Evolutionary conservation across 2,797 vertebrate species (phyloP), one percentile per base, ranked within the genome.

Genomic region (Cuculus canorus): DNA sequence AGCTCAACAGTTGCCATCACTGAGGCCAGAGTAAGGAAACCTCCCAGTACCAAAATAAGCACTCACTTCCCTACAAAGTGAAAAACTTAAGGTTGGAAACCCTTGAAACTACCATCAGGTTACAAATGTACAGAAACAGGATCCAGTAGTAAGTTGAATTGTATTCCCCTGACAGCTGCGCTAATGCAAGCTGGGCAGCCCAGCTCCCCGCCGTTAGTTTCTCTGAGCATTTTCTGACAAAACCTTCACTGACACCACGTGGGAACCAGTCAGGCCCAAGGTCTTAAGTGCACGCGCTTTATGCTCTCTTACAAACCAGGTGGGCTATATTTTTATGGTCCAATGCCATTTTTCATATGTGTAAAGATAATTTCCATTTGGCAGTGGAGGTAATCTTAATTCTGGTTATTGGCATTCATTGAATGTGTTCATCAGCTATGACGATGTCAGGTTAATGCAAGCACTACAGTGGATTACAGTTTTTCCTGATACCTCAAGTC

Each of bases 321-420:
- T 4, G 2, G 56, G 52, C 35, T 52, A 39, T 0, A 1, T 64
- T 81, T 83, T 84, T 47, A 60, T 78, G 56, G 13, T 77, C 18
- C n/a, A 61, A 7, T 87, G 70, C 33, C 47, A 65, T 93, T 92
- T 92, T 93, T 89, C 86, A 48, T 87, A 70, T 82, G 70, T 69
- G 69, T 69, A 81, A 87, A 90, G 70, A 50, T 56, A 64, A 59
- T 77, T 92, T 90, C 73, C 35, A 32, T 72, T 87, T 84, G 50
- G 63, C 75, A 90, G 70, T 21, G 52, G 90, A 84, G 75, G 70
- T 84, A 93, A 87, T 75, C 61, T 81, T 69, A 90, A 50, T 64
- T 87, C 56, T 72, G 65, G n/a, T 37, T 77, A 39, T 87, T 93
- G 82, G 56, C 70, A 90, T 90, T 90, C 92, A 57, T 50, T 70